Conservation (phyloP, 2,113 vertebrate genomes). For the Otis tarda region DNA sequence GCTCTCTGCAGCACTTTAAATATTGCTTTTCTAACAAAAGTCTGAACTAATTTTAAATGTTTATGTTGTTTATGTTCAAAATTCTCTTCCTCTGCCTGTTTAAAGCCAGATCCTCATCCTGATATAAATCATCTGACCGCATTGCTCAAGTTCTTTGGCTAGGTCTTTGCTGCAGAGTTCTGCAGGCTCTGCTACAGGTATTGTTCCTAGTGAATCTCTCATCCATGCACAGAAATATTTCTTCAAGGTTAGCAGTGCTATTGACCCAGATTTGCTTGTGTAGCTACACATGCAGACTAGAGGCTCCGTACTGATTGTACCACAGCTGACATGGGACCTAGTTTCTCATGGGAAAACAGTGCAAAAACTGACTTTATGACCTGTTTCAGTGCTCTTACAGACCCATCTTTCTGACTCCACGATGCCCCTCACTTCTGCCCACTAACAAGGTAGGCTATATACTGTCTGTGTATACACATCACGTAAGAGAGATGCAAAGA, state of each 20-base stretch:
- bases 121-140: background rate
- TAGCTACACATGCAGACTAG: background rate
- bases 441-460: background rate
- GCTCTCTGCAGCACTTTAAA: background rate
- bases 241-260: background rate
- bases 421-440: background rate
- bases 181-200: background rate
- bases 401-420: background rate
- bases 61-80: slow-evolving; percentile 56
- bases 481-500: background rate
- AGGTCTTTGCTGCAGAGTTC: background rate
- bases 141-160: background rate
- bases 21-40: slow-evolving; percentile 37
- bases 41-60: slow-evolving; percentile 33
- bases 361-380: background rate
- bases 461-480: background rate
- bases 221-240: background rate
- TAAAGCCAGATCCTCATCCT: slow-evolving; percentile 28
- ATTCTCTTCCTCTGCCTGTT: slow-evolving; percentile 7
- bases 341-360: background rate
- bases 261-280: background rate
- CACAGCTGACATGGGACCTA: background rate
- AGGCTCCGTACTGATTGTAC: background rate
- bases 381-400: background rate
- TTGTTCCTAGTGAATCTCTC: background rate